Evolutionary conservation across 2,888 invertebrate species (phyloP).

Genomic region (Alcis repandata): DNA sequence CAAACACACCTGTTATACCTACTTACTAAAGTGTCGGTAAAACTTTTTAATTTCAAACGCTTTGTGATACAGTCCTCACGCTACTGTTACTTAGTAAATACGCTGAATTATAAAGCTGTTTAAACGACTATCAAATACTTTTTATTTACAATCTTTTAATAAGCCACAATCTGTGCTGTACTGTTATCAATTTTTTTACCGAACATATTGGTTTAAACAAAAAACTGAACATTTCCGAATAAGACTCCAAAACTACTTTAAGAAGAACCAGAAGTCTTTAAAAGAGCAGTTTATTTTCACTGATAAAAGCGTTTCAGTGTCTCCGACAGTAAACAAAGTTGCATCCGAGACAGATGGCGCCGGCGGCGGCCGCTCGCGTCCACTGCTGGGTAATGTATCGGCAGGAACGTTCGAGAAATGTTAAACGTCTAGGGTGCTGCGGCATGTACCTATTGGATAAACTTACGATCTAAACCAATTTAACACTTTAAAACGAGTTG

Average conservation of each 20-base stretch:
- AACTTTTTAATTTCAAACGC: too few relatives aligned
- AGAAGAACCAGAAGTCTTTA: neutral
- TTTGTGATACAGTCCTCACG: too few relatives aligned
- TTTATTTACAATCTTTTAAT: too few relatives aligned
- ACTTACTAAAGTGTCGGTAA: too few relatives aligned
- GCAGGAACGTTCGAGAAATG: neutral
- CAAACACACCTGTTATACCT: too few relatives aligned
- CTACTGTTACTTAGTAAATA: too few relatives aligned
- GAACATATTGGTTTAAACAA: neutral
- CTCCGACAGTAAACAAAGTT: constrained; percentile 17
- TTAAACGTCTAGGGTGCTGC: neutral
- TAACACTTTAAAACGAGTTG: too few relatives aligned
- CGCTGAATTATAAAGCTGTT: too few relatives aligned
- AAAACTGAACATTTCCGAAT: constrained; percentile 5
- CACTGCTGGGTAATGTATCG: constrained; percentile 3
- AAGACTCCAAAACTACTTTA: constrained; percentile 3
- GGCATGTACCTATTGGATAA: neutral
- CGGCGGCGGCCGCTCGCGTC: neutral
- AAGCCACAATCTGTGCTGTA: too few relatives aligned
- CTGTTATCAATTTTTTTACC: too few relatives aligned
- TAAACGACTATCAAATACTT: too few relatives aligned
- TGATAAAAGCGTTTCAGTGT: constrained; percentile 40
- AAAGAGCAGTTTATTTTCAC: constrained; percentile 11
- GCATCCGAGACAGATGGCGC: constrained; percentile 9
- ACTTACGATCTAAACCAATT: neutral